phyloP scores from a whole-genome alignment of 2,113 vertebrate species.

The Nothoprocta pentlandii region DNA sequence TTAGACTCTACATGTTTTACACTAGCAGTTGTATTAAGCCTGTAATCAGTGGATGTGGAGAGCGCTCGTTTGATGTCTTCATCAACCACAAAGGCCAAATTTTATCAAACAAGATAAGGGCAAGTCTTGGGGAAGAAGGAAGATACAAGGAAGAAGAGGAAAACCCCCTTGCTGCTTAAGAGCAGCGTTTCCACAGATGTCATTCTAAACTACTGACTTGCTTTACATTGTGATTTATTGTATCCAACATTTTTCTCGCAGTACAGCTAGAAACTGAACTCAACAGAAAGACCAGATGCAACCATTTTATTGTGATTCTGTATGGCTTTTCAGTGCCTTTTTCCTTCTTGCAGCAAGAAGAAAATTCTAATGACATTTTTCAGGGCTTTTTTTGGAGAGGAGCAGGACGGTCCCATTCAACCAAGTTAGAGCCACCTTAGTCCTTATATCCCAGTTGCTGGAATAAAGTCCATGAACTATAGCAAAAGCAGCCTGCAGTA shows the following conservation, averaged over 20 bases:
- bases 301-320: background rate
- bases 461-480: background rate
- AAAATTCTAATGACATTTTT: background rate
- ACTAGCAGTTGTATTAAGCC: background rate
- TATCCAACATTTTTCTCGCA: background rate
- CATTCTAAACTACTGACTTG: background rate
- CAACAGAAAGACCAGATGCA: background rate
- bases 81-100: background rate
- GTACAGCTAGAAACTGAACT: background rate
- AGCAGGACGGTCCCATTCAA: background rate
- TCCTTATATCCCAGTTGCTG: background rate
- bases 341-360: background rate
- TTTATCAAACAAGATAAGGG: background rate
- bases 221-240: background rate
- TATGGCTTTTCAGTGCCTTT: background rate
- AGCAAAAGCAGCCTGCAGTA: background rate
- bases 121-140: background rate
- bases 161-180: background rate
- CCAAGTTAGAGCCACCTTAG: background rate
- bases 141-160: background rate
- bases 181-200: background rate
- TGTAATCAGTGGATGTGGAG: background rate
- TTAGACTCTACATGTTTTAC: background rate
- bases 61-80: background rate
- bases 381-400: no score